Conservation (phyloP, 2,113 vertebrate genomes). For the Chloropsis cyanopogon region DNA sequence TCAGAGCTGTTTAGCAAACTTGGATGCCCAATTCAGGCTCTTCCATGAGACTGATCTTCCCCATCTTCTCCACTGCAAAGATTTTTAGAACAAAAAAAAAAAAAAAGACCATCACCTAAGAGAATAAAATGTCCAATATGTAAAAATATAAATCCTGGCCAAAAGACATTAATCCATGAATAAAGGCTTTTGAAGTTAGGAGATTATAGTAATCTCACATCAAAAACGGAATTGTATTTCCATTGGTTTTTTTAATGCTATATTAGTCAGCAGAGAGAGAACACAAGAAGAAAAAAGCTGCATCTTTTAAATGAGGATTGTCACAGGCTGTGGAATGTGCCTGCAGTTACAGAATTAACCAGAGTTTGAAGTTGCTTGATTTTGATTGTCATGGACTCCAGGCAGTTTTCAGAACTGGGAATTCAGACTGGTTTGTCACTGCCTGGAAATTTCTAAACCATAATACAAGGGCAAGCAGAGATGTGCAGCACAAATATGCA, state of each 20-base stretch:
- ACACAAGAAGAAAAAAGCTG: neutral
- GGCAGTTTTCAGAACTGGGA: neutral
- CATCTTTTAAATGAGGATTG: neutral
- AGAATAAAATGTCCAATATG: slow-evolving; percentile 3
- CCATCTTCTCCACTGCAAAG: neutral
- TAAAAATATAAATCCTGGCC: neutral
- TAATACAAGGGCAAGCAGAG: neutral
- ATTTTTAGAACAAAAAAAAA: neutral
- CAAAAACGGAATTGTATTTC: slow-evolving; percentile 28
- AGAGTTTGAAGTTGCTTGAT: neutral
- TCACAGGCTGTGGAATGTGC: neutral
- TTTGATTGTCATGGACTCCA: neutral
- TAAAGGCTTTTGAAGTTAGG: slow-evolving; percentile 32
- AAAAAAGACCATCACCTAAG: neutral
- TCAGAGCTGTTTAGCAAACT: neutral
- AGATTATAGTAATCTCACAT: slow-evolving; percentile 40
- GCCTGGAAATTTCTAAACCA: neutral
- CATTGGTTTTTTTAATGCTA: neutral
- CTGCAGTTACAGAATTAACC: neutral
- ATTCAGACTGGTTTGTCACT: neutral
- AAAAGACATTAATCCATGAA: slow-evolving; percentile 35
- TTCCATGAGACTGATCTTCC: neutral
- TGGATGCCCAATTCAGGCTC: neutral
- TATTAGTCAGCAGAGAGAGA: neutral
- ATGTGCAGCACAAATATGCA: neutral